Base-by-base conservation (phyloP, 2,113 vertebrate species). In the Cairina moschata region DNA sequence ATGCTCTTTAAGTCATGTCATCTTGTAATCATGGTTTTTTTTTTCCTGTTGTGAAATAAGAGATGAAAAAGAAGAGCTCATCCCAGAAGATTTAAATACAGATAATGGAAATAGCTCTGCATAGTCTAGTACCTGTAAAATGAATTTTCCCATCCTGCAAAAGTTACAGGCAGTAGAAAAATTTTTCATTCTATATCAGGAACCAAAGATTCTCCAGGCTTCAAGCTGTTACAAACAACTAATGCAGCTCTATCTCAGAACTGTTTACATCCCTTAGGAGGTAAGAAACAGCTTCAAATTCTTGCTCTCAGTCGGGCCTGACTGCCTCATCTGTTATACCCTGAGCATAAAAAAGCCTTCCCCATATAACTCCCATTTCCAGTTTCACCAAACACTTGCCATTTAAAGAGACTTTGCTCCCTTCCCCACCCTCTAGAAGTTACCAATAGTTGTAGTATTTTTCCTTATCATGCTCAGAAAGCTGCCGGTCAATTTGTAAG, bases 41-140 rank as follows among this genome's bases (percentile, higher is more conserved):
- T 92, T 96, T 96, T 92, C 96, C 92, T 95, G 91, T 96, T 96
- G 92, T 94, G 96, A 96, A 97, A 92, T 87, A 83, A 86, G 90
- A 97, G 83, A 95, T 97, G 90, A 96, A 95, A 97, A 96, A 96
- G 96, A 95, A 40, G 22, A 88, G 58, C 88, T 92, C 83, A 90
- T 93, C 86, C 63, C 93, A 95, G 50, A 72, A 91, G 81, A 96
- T 96, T 94, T 91, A 96, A 96, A 96, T 94, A 60, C 32, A 48
- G 44, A 40, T 58, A 89, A 94, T 95, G 73, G 77, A 94, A 92
- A 91, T 81, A 92, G 62, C 20, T 94, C 91, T 96, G 86, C 93
- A 96, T 94, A 96, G 66, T 84, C 76, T 75, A 94, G 62, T 96
- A 85, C 50, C 71, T 90, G 67, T 23, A 91, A 63, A 94, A 76